Evolutionary conservation across 2,888 invertebrate species (phyloP), one percentile per base, ranked within the genome.

Genomic region (Smittia aterrima): DNA sequence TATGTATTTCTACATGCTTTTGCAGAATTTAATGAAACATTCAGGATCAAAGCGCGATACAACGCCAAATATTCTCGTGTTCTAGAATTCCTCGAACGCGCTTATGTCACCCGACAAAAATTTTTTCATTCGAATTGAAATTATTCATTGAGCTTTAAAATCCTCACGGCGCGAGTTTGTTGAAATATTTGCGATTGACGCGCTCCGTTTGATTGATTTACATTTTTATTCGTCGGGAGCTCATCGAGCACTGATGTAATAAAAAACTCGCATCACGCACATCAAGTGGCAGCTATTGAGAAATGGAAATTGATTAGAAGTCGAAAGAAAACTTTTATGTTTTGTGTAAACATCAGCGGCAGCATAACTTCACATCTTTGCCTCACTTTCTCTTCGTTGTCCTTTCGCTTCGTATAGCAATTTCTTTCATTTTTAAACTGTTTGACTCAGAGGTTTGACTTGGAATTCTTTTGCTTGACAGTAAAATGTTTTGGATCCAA

Each of bases 271-370:
- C 53, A 47, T 47, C 53, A 47, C 53, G 53, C 53, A 47, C n/a
- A 13, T 13, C 53, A 18, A 47, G 53, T 47, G 53, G 18, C 53
- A 47, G 53, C 18, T 18, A 47, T 47, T 47, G 53, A 47, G 53
- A 47, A 47, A 47, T 47, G 53, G 18, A 47, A 47, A 47, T 47
- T 47, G 53, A 47, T 47, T 47, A 47, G 53, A 47, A 47, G n/a
- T 47, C 18, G 53, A 47, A 47, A 13, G 3, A 18, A 7, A 6
- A 16, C 53, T 47, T 47, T 47, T 47, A 47, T 47, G n/a, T n/a
- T 18, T 47, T 47, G 11, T 18, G 53, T 18, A 47, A 47, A 47
- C 53, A 47, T 47, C 53, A 32, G 32, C 32, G 9, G 32, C 53
- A 47, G 18, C n/a, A 47, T 16, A 47, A 47, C 18, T 47, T 47